phyloP scores from a whole-genome alignment of 1,140 invertebrate genomes.

The Solenopsis invicta region DNA sequence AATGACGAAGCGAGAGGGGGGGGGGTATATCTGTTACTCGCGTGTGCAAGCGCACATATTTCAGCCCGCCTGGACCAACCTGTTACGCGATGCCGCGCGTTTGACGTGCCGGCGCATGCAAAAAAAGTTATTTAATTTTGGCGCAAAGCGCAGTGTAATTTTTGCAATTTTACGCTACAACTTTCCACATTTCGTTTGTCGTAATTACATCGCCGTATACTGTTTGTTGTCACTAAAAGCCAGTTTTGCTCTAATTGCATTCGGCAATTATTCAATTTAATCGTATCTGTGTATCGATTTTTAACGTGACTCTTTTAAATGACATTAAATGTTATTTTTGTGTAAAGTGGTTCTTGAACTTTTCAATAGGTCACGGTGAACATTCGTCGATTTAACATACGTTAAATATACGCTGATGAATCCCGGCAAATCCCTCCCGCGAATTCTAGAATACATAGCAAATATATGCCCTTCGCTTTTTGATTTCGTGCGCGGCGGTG shows the following conservation, averaged over 20 bases:
- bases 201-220: slow-evolving; percentile 6
- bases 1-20: too few relatives aligned
- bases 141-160: slow-evolving; percentile 7
- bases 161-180: slow-evolving; percentile 33
- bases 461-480: neutral
- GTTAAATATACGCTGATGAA: neutral
- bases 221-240: slow-evolving; percentile 13
- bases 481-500: slow-evolving; percentile 15
- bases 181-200: slow-evolving; percentile 17
- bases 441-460: neutral
- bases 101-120: neutral
- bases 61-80: slow-evolving; percentile 23
- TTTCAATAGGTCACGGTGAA: neutral
- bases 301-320: neutral
- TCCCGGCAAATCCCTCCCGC: neutral
- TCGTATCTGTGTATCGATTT: neutral
- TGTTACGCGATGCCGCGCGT: slow-evolving; percentile 39
- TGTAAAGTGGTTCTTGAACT: neutral
- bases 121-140: slow-evolving; percentile 47
- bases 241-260: neutral
- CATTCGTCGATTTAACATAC: neutral
- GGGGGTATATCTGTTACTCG: slow-evolving; percentile 19
- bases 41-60: slow-evolving; percentile 22
- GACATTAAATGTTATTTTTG: neutral
- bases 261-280: neutral